phyloP scores from a whole-genome alignment of 2,797 vertebrate genomes.

The Picus viridis region DNA sequence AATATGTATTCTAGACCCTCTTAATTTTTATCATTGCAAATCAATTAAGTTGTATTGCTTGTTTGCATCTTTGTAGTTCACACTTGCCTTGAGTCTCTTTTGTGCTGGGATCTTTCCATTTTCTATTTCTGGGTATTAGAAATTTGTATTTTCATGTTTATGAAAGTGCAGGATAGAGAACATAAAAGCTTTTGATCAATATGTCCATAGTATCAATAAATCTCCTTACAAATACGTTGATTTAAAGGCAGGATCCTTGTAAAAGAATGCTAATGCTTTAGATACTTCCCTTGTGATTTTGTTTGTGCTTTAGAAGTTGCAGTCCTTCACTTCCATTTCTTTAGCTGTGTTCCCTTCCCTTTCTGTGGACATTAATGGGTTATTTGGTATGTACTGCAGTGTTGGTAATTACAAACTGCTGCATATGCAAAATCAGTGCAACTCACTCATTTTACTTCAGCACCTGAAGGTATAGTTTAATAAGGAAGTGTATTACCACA shows the following conservation, averaged over 20 bases:
- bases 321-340: background rate
- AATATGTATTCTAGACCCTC: background rate
- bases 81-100: background rate
- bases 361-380: background rate
- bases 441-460: conserved; percentile 27
- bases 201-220: background rate
- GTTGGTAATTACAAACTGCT: conserved; percentile 17
- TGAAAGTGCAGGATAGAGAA: background rate
- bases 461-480: conserved; percentile 63
- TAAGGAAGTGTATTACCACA: conserved; percentile 31
- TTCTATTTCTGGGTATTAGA: background rate
- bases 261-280: background rate
- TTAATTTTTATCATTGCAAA: background rate
- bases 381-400: background rate
- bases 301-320: background rate
- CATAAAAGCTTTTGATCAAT: background rate
- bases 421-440: conserved; percentile 20
- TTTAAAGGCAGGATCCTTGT: background rate
- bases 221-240: background rate
- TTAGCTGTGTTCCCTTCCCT: background rate
- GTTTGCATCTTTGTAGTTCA: background rate
- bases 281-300: background rate
- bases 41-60: background rate
- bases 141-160: background rate
- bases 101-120: background rate